A percentile compares a stretch with the other conserved stretches of the same genome.
Evolutionary conservation across 2,888 invertebrate genomes (phyloP).

Genomic region (Synergus japonicus): DNA sequence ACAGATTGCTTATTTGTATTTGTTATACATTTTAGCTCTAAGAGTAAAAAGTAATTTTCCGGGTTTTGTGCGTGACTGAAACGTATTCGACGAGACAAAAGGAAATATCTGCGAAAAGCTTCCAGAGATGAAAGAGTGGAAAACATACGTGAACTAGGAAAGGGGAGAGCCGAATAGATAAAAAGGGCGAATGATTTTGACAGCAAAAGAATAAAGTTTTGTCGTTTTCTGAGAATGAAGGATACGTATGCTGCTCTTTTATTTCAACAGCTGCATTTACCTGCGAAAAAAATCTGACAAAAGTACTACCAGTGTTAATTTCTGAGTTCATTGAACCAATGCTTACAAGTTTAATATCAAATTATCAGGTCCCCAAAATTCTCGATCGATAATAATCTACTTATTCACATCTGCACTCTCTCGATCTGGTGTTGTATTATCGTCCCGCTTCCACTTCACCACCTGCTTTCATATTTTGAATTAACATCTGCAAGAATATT

Average conservation of each 20-base stretch:
- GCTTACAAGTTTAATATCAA: neutral
- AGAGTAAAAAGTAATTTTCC: constrained; percentile 48
- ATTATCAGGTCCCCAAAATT: neutral
- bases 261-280: constrained; percentile 14
- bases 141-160: constrained; percentile 18
- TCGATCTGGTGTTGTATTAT: neutral
- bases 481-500: no score
- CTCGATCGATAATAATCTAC: constrained; percentile 15
- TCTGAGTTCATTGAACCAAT: constrained; percentile 7
- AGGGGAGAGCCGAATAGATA: constrained; percentile 22
- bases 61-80: constrained; percentile 58
- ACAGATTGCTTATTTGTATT: neutral
- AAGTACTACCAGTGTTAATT: neutral
- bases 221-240: constrained; percentile 45
- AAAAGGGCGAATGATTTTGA: constrained; percentile 39
- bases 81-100: constrained; percentile 23
- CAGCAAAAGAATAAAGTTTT: constrained; percentile 40
- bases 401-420: neutral
- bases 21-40: neutral
- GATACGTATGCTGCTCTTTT: constrained; percentile 46
- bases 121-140: constrained; percentile 46
- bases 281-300: constrained; percentile 8
- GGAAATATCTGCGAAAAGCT: constrained; percentile 44
- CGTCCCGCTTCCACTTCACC: neutral
- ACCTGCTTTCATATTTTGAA: neutral